Percentiles rank a stretch among this genome's conserved stretches.
Conservation (phyloP, 2,113 vertebrate genomes). For the Cyanocitta stelleri region DNA sequence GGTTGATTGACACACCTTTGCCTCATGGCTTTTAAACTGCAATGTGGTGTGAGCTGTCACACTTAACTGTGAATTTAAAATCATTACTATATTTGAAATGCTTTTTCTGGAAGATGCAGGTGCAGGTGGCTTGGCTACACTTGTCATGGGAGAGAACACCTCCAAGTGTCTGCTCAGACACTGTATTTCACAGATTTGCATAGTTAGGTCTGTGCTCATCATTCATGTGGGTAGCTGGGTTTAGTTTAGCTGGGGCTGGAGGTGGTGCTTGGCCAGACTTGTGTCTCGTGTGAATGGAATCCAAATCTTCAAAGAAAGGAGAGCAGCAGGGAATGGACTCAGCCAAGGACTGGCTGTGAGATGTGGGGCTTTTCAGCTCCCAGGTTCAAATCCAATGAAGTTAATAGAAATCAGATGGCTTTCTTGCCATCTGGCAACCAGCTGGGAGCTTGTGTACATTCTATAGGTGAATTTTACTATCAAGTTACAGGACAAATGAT, state of each 20-base stretch:
- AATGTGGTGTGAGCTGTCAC: background rate
- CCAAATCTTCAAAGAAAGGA: background rate
- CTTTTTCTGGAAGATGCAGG: background rate
- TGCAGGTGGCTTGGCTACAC: background rate
- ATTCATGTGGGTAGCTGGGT: background rate
- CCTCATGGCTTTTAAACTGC: background rate
- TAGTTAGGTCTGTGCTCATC: background rate
- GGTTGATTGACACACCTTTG: background rate
- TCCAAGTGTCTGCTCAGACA: background rate
- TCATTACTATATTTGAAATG: background rate
- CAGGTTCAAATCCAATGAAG: background rate
- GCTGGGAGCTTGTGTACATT: background rate
- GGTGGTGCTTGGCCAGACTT: background rate
- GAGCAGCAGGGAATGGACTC: background rate
- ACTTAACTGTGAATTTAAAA: background rate
- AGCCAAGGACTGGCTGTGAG: background rate
- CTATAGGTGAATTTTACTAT: background rate
- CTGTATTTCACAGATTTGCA: background rate
- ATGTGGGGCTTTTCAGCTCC: background rate
- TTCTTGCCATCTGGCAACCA: conserved; percentile 1
- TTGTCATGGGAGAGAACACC: background rate
- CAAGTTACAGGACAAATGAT: background rate
- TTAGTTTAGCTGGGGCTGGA: background rate
- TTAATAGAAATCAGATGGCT: background rate
- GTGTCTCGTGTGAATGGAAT: background rate